Evolutionary conservation across 2,888 invertebrate genomes (phyloP).

Genomic region (Embidobia sp.): DNA sequence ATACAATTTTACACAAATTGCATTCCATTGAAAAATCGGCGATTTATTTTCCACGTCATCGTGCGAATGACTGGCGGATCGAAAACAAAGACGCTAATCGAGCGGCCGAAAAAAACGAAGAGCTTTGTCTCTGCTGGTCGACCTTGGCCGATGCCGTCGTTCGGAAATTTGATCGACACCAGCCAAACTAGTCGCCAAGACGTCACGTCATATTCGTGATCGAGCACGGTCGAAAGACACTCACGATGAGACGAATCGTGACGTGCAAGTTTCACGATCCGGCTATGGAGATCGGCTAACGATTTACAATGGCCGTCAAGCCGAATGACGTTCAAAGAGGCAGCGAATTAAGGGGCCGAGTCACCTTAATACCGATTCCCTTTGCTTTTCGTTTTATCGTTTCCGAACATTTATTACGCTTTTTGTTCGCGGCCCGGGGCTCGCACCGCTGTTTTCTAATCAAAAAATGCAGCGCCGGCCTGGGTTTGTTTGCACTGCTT

Average conservation of each 20-base stretch:
- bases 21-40: too few species aligned
- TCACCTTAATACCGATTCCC: constrained; percentile 14
- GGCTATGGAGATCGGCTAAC: constrained; percentile 27
- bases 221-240: too few species aligned
- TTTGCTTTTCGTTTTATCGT: not conserved
- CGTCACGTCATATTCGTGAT: constrained; percentile 67
- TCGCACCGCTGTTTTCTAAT: too few species aligned
- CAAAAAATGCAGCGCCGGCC: too few species aligned
- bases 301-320: constrained; percentile 48
- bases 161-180: constrained; percentile 81
- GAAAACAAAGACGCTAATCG: constrained; percentile 63
- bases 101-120: constrained; percentile 49
- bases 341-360: constrained; percentile 12
- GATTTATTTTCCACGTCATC: too few species aligned
- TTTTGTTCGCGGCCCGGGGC: too few species aligned
- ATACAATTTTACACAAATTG: too few species aligned
- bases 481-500: too few species aligned
- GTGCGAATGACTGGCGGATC: too few species aligned
- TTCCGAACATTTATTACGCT: not conserved
- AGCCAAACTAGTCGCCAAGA: constrained; percentile 77
- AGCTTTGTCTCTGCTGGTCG: constrained; percentile 75
- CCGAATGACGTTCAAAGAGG: constrained; percentile 24
- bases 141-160: constrained; percentile 78
- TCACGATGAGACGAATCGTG: constrained; percentile 58
- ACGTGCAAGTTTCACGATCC: constrained; percentile 54